Evolutionary conservation across 2,888 invertebrate genomes (phyloP).

Genomic region (Cartodere bifasciata): DNA sequence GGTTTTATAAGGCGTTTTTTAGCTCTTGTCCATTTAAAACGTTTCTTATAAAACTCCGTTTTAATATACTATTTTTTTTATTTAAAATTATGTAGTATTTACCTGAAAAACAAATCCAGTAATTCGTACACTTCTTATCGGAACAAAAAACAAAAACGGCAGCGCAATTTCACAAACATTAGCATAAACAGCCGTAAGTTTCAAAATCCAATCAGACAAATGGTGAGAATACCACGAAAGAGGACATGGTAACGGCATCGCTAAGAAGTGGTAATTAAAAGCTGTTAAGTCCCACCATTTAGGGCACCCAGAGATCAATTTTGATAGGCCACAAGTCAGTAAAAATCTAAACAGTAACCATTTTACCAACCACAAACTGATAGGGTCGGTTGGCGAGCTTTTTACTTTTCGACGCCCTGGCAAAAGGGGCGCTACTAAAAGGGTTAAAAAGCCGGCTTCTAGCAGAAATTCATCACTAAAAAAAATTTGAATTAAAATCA

Average conservation of each 20-base stretch:
- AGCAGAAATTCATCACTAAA: conserved; percentile 58
- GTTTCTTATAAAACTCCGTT: too few relatives aligned
- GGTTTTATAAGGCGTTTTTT: too few relatives aligned
- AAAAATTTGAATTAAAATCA: conserved; percentile 4
- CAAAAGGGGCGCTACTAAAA: conserved; percentile 53
- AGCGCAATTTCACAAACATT: conserved; percentile 52
- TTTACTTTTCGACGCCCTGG: conserved; percentile 32
- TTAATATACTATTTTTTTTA: too few relatives aligned
- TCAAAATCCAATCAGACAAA: conserved; percentile 53
- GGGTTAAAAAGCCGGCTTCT: conserved; percentile 58
- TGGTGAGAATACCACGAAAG: conserved; percentile 62
- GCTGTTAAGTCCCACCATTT: conserved; percentile 68
- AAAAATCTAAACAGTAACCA: conserved; percentile 63
- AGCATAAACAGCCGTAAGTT: conserved; percentile 44
- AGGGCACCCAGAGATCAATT: conserved; percentile 57
- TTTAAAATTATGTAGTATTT: conserved; percentile 20
- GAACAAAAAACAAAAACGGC: conserved; percentile 62
- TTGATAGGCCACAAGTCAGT: conserved; percentile 59
- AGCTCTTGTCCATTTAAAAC: too few relatives aligned
- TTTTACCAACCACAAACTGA: conserved; percentile 53
- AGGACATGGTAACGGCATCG: conserved; percentile 60
- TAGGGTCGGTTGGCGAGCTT: conserved; percentile 37
- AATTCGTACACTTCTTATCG: conserved; percentile 46
- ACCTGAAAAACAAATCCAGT: conserved; percentile 55
- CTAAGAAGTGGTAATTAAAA: conserved; percentile 55